Evolutionary conservation across 2,888 invertebrate species (phyloP), one percentile per base, ranked within the genome.

Genomic region (Calameuta filiformis): DNA sequence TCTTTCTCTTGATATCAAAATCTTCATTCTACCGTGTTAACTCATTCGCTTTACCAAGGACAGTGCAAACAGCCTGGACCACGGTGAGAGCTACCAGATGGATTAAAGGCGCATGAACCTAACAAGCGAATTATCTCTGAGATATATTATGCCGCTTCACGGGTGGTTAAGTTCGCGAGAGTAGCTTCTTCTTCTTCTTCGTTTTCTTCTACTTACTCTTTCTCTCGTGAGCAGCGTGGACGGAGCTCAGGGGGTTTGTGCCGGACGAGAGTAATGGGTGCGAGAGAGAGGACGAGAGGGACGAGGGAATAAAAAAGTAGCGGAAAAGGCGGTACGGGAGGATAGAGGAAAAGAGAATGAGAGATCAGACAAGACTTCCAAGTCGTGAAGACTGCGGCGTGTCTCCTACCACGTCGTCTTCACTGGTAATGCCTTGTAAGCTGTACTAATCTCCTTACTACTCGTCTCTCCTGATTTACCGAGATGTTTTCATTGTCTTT

Each of bases 401-500:
- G 80, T 81, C 81, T 84, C 73, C 75, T 81, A 83, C 83, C 83
- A 81, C 81, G 84, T 81, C 81, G 76, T 79, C 81, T 78, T 56
- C 81, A 78, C 76, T 75, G 83, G 86, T 87, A 89, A 89, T 89
- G 85, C 87, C 87, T 85, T 83, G 88, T 88, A 89, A 89, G 89
- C 87, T 86, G 84, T 83, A 85, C 89, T 90, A 90, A 90, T 89
- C 89, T 87, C 84, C 87, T 88, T 89, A 87, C 87, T 81, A 82
- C 82, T 84, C 84, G 73, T 78, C 81, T 82, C 85, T 82, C 81
- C 85, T 90, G 90, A 90, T 90, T 90, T 90, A 90, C 88, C 87
- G 90, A 86, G 88, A 86, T 90, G 90, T 90, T 90, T 90, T 90
- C 89, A 89, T 87, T 89, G 88, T 88, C 87, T 87, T 83, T 81